A percentile compares a stretch with the other conserved stretches of the same genome.
Conservation (phyloP, 1,140 invertebrate genomes). For the Drosophila lini region DNA sequence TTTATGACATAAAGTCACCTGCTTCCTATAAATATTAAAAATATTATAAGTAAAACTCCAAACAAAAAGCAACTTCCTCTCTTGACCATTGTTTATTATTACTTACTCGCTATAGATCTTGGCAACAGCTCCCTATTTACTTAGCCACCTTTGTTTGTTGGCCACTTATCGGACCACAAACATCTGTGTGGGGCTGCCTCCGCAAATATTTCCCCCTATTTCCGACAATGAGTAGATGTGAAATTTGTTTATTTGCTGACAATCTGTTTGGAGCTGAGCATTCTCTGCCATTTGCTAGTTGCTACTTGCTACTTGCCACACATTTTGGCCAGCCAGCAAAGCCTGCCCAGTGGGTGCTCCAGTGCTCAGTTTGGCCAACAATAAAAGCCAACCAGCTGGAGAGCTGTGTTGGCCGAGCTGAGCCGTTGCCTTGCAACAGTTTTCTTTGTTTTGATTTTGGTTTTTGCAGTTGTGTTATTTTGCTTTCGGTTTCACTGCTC, state of each 20-base stretch:
- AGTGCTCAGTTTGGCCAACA: conserved; percentile 42
- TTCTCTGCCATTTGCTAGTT: conserved; percentile 36
- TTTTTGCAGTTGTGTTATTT: conserved; percentile 30
- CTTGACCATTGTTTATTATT: conserved; percentile 1
- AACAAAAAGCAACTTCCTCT: background rate
- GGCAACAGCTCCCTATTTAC: conserved; percentile 27
- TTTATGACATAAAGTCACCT: background rate
- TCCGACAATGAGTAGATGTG: conserved; percentile 24
- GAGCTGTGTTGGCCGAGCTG: conserved; percentile 30
- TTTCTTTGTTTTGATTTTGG: conserved; percentile 56
- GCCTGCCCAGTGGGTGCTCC: conserved; percentile 36
- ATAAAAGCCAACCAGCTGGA: conserved; percentile 55
- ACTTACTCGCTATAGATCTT: conserved; percentile 7
- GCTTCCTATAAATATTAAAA: conserved; percentile 6
- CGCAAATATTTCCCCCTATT: conserved; percentile 30
- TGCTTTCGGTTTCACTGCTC: conserved; percentile 38
- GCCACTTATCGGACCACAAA: conserved; percentile 45
- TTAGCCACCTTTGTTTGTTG: conserved; percentile 26
- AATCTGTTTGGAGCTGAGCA: conserved; percentile 35
- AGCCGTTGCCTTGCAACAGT: conserved; percentile 45
- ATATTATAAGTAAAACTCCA: background rate
- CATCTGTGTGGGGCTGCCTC: conserved; percentile 32
- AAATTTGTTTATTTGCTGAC: conserved; percentile 50
- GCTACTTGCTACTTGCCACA: conserved; percentile 44
- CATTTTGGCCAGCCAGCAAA: conserved; percentile 22